Conservation (phyloP, 2,113 vertebrate genomes). For the Cyprinodon variegatus region DNA sequence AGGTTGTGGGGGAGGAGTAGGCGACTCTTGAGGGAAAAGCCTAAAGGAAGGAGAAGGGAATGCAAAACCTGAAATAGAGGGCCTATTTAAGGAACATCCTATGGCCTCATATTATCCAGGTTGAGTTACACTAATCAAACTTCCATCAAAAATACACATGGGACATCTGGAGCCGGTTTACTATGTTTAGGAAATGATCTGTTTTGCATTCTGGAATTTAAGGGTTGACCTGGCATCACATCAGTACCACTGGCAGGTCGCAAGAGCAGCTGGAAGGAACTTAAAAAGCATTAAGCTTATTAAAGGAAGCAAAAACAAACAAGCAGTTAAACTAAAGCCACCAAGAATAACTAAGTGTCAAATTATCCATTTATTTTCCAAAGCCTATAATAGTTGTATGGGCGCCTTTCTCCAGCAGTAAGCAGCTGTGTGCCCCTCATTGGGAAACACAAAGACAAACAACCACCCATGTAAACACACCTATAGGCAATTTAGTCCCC, state of each 20-base stretch:
- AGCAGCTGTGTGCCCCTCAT: background rate
- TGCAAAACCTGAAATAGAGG: constrained; percentile 14
- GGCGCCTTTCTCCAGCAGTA: background rate
- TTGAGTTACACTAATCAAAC: constrained; percentile 44
- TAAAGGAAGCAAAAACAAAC: background rate
- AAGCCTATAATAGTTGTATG: background rate
- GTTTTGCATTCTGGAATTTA: constrained; percentile 51
- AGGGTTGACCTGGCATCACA: constrained; percentile 56
- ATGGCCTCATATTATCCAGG: constrained; percentile 30
- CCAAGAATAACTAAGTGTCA: background rate
- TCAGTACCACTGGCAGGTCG: constrained; percentile 22
- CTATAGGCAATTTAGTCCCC: background rate
- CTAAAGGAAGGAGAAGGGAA: constrained; percentile 40
- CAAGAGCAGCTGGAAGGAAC: constrained; percentile 21
- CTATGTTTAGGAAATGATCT: constrained; percentile 63
- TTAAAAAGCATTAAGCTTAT: constrained; percentile 10
- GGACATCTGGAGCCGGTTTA: constrained; percentile 61
- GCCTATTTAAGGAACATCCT: constrained; percentile 39
- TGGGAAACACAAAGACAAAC: background rate
- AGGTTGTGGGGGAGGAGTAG: constrained; percentile 11
- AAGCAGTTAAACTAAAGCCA: background rate
- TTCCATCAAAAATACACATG: constrained; percentile 31
- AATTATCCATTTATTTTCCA: background rate
- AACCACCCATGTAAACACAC: background rate
- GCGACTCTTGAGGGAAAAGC: constrained; percentile 4